Evolutionary conservation across 2,888 invertebrate species (phyloP), one percentile per base, ranked within the genome.

Genomic region (Trilocha varians): DNA sequence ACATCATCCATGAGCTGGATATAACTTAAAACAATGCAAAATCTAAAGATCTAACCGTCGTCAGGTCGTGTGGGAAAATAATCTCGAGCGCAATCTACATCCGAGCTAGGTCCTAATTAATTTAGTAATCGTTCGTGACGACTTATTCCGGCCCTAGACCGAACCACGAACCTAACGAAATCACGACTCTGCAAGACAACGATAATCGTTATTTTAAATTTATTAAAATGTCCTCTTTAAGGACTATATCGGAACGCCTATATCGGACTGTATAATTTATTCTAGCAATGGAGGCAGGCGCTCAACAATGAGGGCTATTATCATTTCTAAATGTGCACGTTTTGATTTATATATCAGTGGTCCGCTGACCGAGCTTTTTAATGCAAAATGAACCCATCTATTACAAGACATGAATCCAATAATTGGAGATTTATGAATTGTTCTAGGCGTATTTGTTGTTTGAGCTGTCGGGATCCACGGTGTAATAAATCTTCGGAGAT

Each of bases 191-290:
- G 75, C 75, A 65, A 73, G 71, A 76, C 78, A 79, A 79, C 82
- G 84, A 84, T 85, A 80, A 85, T 84, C 82, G 79, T 84, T 84
- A 82, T 84, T 84, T 85, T 82, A 84, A 85, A 84, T 84, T 84
- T 84, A 85, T 85, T 85, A 85, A 84, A 84, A 84, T 84, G 83
- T 80, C 80, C 80, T 78, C 82, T 76, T 77, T 71, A 78, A 82
- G 82, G 82, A 78, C 83, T 79, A 75, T 83, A 83, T 83, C 84
- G 78, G 78, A 66, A 70, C 72, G 70, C 73, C 76, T 77, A 73
- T 77, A 84, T 84, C 82, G 76, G 80, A 78, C 78, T 82, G 79
- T 78, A 80, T 82, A 84, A 84, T 83, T 84, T 83, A 84, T 78
- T 80, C 78, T 68, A 70, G 68, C 74, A 66, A 62, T 61, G 70